Conservation (phyloP, 2,888 invertebrate genomes). For the Galerucella pusilla region DNA sequence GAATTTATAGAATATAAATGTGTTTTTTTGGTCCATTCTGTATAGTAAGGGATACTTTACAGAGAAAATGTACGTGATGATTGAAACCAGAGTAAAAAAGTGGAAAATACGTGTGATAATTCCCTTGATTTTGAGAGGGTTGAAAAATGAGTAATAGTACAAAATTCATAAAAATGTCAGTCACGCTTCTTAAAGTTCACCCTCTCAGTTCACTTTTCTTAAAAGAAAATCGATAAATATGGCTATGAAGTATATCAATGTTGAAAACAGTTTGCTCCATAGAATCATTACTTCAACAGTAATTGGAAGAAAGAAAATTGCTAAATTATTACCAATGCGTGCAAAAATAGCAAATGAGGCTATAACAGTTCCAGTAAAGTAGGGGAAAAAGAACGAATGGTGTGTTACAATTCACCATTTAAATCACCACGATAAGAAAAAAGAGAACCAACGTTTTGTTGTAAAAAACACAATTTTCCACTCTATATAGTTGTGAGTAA, state of each 20-base stretch:
- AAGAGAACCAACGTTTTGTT: too few species aligned
- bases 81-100: constrained; percentile 11
- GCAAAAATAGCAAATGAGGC: constrained; percentile 34
- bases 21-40: too few species aligned
- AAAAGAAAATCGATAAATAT: constrained; percentile 42
- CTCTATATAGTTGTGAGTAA: too few species aligned
- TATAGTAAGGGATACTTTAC: neutral
- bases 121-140: constrained; percentile 3
- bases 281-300: constrained; percentile 39
- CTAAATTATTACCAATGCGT: constrained; percentile 38
- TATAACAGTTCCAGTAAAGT: constrained; percentile 30
- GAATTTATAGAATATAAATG: neutral
- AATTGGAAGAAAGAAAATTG: constrained; percentile 39
- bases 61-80: constrained; percentile 6
- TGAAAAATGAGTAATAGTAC: constrained; percentile 31
- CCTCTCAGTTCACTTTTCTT: constrained; percentile 35
- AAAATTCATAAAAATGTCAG: constrained; percentile 44
- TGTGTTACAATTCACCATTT: too few species aligned
- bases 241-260: constrained; percentile 42
- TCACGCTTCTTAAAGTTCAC: constrained; percentile 40
- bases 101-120: constrained; percentile 23
- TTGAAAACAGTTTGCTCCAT: constrained; percentile 38
- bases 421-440: too few species aligned
- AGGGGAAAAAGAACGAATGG: neutral
- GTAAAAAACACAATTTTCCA: too few species aligned